Percentiles rank a stretch among this genome's conserved stretches.
Evolutionary conservation across 2,797 vertebrate genomes (phyloP).

Genomic region (Eleutherodactylus coqui): DNA sequence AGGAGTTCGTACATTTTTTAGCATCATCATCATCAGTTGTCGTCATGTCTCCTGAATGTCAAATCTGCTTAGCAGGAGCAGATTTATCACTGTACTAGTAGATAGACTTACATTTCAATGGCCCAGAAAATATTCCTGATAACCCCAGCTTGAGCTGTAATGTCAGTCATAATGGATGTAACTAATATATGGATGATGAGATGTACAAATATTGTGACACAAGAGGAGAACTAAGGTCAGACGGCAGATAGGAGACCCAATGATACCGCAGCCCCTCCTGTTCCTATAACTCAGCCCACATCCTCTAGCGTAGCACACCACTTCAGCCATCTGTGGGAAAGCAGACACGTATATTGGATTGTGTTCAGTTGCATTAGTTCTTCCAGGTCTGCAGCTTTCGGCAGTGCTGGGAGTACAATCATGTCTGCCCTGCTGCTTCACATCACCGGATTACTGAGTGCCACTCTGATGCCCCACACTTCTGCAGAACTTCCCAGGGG

Average conservation of each 20-base stretch:
- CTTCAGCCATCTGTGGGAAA: not conserved
- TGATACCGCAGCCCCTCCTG: not conserved
- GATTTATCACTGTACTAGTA: not conserved
- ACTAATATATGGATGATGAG: not conserved
- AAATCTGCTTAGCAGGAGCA: not conserved
- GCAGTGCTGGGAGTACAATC: not conserved
- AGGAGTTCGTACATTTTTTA: not conserved
- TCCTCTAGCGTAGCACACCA: not conserved
- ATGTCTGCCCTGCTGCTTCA: not conserved
- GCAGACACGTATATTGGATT: not conserved
- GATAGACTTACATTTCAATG: not conserved
- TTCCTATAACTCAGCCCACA: slow-evolving; percentile 15
- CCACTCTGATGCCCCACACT: not conserved
- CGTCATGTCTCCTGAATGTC: not conserved
- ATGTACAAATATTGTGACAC: not conserved
- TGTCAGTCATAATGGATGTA: not conserved
- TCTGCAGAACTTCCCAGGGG: not conserved
- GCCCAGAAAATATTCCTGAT: not conserved
- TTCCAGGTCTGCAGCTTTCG: not conserved
- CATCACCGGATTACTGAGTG: not conserved
- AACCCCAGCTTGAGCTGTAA: not conserved
- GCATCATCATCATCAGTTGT: not conserved
- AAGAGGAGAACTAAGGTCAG: not conserved
- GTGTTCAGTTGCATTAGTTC: not conserved
- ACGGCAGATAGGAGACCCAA: not conserved